Evolutionary conservation across 2,888 invertebrate species (phyloP).

Genomic region (Lymantria monacha): DNA sequence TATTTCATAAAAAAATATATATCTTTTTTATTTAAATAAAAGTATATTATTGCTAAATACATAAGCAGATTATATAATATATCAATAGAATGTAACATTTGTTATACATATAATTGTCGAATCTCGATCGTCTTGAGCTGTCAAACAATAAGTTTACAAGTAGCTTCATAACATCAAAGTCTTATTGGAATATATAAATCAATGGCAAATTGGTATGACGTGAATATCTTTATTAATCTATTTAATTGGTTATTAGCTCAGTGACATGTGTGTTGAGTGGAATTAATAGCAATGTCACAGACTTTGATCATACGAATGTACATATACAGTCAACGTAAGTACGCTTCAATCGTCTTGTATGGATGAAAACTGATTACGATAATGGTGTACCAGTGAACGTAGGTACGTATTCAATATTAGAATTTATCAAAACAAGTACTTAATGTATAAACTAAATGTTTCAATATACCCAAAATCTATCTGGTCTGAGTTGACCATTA

Average conservation of each 20-base stretch:
- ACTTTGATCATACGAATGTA: constrained; percentile 53
- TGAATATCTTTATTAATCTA: constrained; percentile 76
- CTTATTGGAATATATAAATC: constrained; percentile 49
- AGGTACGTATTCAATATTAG: neutral
- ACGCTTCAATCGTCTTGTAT: constrained; percentile 19
- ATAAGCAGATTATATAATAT: constrained; percentile 50
- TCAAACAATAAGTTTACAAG: constrained; percentile 64
- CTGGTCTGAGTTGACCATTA: no score
- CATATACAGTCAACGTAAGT: constrained; percentile 12
- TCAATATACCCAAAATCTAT: no score
- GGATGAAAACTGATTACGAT: constrained; percentile 7
- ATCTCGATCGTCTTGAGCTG: constrained; percentile 54
- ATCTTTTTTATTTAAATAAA: neutral
- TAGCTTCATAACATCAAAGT: constrained; percentile 67
- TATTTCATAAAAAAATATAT: no score
- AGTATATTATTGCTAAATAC: neutral
- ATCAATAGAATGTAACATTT: constrained; percentile 37
- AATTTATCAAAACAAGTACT: neutral
- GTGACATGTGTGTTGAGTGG: constrained; percentile 57
- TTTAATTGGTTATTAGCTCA: constrained; percentile 78
- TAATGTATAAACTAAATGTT: no score
- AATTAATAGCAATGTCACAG: constrained; percentile 67
- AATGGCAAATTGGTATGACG: constrained; percentile 69
- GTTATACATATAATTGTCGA: constrained; percentile 45
- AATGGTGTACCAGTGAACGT: neutral